Base-by-base conservation (phyloP, 2,888 invertebrate genomes). In the Punctoribates punctum region DNA sequence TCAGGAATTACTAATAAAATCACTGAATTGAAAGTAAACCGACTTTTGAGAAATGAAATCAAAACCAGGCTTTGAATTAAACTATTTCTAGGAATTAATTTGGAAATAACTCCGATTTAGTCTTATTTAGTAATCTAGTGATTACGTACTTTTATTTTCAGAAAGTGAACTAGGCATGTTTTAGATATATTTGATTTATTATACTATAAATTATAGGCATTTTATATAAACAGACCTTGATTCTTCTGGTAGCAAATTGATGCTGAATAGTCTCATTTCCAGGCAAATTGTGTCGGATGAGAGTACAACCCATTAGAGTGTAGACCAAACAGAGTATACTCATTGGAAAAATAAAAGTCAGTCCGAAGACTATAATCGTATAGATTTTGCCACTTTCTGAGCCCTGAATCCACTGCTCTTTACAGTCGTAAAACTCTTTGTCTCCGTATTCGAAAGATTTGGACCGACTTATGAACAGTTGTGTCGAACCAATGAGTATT, bases 181-280 rank as follows among this genome's bases (percentile, higher is more conserved):
- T n/a, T n/a, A n/a, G n/a, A n/a, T n/a, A n/a, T n/a, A n/a, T n/a
- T n/a, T n/a, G n/a, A n/a, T n/a, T n/a, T n/a, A n/a, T n/a, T n/a
- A n/a, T n/a, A n/a, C n/a, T n/a, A n/a, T n/a, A n/a, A n/a, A n/a
- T n/a, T n/a, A n/a, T n/a, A n/a, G n/a, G n/a, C n/a, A n/a, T n/a
- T n/a, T n/a, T n/a, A n/a, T n/a, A n/a, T n/a, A n/a, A n/a, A 57
- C 57, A 42, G 42, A 42, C 42, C 70, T 70, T 70, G 11, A 70
- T 38, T 34, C 70, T n/a, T 46, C 34, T 70, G n/a, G 70, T n/a
- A n/a, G 84, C 81, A 77, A 85, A 85, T 2, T 83, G 82, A 23
- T 82, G 81, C 79, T 86, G 85, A 62, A 86, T 78, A 23, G 80
- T 80, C 0, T 85, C 84, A 78, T 86, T 85, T 25, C 86, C 86